Conservation (phyloP, 2,797 vertebrate genomes). For the Tachyglossus aculeatus region DNA sequence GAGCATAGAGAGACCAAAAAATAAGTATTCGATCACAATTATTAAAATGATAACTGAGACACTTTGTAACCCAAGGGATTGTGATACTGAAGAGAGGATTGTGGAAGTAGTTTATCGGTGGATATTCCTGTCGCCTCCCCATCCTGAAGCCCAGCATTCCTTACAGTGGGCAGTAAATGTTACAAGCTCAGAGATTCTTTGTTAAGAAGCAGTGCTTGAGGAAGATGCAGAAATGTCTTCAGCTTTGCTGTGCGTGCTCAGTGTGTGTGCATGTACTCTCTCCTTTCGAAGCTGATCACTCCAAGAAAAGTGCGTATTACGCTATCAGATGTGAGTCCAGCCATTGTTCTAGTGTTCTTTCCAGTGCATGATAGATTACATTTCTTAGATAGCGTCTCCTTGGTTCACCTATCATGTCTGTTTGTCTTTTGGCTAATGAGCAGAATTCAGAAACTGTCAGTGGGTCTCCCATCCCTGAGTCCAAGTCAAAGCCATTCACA, state of each 20-base stretch:
- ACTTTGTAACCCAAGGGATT: no score
- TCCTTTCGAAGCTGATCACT: slow-evolving; percentile 35
- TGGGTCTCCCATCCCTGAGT: background rate
- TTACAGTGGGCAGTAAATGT: no score
- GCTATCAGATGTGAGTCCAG: slow-evolving; percentile 8
- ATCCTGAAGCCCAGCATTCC: slow-evolving; percentile 27
- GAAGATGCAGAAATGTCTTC: slow-evolving; percentile 15
- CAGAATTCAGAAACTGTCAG: background rate
- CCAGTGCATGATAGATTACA: background rate
- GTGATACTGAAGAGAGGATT: no score
- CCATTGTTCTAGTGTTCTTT: slow-evolving; percentile 6
- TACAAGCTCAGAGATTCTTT: slow-evolving; percentile 8
- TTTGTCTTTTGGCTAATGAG: slow-evolving; percentile 5
- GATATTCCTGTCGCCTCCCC: background rate
- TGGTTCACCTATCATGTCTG: slow-evolving; percentile 30
- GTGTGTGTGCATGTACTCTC: slow-evolving; percentile 1
- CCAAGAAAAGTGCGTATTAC: slow-evolving; percentile 22
- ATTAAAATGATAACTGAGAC: no score
- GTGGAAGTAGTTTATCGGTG: no score
- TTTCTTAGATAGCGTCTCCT: slow-evolving; percentile 25
- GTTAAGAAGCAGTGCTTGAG: background rate
- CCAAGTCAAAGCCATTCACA: background rate
- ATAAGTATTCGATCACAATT: no score
- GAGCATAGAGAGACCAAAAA: no score
- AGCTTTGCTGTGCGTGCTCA: slow-evolving; percentile 29